phyloP scores from a whole-genome alignment of 1,140 invertebrate species.

The Latrodectus geometricus region DNA sequence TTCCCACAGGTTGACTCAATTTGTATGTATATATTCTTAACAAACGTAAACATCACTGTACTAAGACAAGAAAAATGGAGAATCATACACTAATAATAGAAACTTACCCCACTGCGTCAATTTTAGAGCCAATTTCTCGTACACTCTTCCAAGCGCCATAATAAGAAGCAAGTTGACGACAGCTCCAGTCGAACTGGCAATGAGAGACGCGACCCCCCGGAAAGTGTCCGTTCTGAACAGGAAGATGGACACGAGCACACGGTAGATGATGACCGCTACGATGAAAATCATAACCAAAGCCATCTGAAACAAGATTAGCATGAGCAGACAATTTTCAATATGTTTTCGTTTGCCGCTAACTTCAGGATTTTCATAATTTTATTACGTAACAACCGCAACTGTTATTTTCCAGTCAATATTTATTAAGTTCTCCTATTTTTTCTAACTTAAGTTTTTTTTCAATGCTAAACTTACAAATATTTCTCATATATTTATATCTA shows the following conservation, averaged over 20 bases:
- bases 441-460: too few species aligned
- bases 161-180: slow-evolving; percentile 80
- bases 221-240: slow-evolving; percentile 75
- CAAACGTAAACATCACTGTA: too few species aligned
- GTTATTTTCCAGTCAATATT: too few species aligned
- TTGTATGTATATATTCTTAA: too few species aligned
- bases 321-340: background rate
- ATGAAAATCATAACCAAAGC: slow-evolving; percentile 80
- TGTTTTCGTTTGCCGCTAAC: background rate
- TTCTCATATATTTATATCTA: too few species aligned
- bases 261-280: slow-evolving; percentile 80
- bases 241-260: slow-evolving; percentile 75
- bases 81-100: too few species aligned
- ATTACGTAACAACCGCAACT: too few species aligned
- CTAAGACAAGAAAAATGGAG: too few species aligned
- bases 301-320: slow-evolving; percentile 71
- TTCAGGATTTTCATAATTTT: background rate
- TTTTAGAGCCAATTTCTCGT: slow-evolving; percentile 75
- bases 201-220: slow-evolving; percentile 74
- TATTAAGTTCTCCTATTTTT: too few species aligned
- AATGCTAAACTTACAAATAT: too few species aligned
- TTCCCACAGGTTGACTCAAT: too few species aligned
- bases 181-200: slow-evolving; percentile 78
- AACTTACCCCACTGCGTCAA: slow-evolving; percentile 77
- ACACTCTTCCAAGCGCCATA: slow-evolving; percentile 75